Percentiles rank a stretch among this genome's conserved stretches.
Evolutionary conservation across 1,140 invertebrate species (phyloP).

Genomic region (Drosophila bipectinata): DNA sequence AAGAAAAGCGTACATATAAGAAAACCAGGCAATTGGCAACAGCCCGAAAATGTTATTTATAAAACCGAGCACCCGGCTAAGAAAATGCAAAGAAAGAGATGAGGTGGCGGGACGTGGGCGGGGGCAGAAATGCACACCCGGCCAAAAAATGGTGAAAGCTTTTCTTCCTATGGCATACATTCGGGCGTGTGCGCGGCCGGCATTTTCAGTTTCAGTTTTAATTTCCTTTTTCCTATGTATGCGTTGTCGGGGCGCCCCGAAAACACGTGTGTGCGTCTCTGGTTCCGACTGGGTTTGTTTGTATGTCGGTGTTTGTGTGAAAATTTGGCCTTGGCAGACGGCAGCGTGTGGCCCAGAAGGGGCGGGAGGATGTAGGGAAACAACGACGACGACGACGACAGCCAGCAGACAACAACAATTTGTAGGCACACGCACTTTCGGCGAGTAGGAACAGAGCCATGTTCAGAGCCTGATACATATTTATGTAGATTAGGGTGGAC

Average conservation of each 20-base stretch:
- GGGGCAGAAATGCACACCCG: conserved; percentile 24
- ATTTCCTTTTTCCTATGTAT: conserved; percentile 83
- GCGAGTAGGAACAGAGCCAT: conserved; percentile 40
- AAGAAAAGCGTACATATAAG: conserved; percentile 43
- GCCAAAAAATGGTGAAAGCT: conserved; percentile 40
- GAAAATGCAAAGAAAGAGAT: conserved; percentile 45
- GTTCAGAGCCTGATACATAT: conserved; percentile 44
- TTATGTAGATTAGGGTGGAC: conserved; percentile 33
- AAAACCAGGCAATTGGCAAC: conserved; percentile 77
- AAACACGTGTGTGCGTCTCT: conserved; percentile 51
- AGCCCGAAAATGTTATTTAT: conserved; percentile 79
- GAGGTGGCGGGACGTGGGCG: conserved; percentile 16
- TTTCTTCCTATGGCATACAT: conserved; percentile 68
- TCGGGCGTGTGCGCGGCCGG: conserved; percentile 68
- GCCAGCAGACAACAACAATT: conserved; percentile 66
- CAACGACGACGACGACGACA: conserved; percentile 55
- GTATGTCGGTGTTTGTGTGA: conserved; percentile 54
- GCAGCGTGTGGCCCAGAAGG: conserved; percentile 14
- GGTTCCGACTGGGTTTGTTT: conserved; percentile 12
- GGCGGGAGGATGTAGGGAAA: conserved; percentile 10
- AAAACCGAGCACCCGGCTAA: conserved; percentile 75
- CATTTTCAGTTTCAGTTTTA: conserved; percentile 83
- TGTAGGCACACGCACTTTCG: conserved; percentile 46
- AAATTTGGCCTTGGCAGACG: conserved; percentile 78
- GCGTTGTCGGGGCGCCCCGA: conserved; percentile 46